Conservation (phyloP, 2,797 vertebrate genomes). For the Pangasius mekongensis region DNA sequence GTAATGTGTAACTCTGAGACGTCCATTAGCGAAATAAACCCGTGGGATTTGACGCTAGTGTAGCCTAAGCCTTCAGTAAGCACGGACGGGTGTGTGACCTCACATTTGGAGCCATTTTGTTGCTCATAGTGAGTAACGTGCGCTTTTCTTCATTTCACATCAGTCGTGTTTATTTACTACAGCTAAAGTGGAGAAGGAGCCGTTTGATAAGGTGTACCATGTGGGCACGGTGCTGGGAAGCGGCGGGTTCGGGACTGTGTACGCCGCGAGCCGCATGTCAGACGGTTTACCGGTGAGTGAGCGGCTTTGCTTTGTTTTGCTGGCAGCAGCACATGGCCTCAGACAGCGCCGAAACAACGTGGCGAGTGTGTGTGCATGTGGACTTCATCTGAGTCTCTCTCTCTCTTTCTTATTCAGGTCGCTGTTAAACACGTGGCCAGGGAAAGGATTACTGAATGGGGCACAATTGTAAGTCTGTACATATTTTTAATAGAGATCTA, state of each 20-base stretch:
- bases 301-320: conserved; percentile 52
- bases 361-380: background rate
- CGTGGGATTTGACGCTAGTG: background rate
- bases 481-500: background rate
- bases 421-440: conserved; percentile 93
- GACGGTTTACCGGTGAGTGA: conserved; percentile 91
- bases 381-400: background rate
- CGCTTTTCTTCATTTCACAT: background rate
- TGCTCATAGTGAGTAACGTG: conserved; percentile 13
- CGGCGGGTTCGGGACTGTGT: conserved; percentile 94
- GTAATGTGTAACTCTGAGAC: background rate
- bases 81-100: conserved; percentile 36
- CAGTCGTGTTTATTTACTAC: conserved; percentile 27
- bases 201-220: conserved; percentile 92
- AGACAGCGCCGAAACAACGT: conserved; percentile 41
- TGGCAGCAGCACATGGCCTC: conserved; percentile 54
- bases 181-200: conserved; percentile 91
- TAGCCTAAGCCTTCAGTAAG: background rate
- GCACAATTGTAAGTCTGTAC: conserved; percentile 83
- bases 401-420: conserved; percentile 74
- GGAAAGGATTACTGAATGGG: conserved; percentile 93
- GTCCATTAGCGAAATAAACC: background rate
- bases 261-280: conserved; percentile 87
- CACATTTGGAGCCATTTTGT: conserved; percentile 56
- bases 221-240: conserved; percentile 93